phyloP scores from a whole-genome alignment of 2,888 invertebrate genomes.

The Calliphora vomitoria region DNA sequence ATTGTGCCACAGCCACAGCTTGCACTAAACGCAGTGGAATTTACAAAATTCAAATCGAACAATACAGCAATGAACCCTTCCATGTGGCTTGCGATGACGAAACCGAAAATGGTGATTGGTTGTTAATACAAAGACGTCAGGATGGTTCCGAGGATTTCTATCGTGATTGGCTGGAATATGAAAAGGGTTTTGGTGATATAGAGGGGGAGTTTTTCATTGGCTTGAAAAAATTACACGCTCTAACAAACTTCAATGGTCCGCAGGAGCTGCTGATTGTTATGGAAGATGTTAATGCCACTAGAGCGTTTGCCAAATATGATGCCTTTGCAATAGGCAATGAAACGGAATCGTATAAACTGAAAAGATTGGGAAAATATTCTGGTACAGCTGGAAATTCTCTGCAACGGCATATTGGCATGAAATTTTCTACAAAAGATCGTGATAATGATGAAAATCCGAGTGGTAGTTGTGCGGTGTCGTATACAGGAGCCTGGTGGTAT shows the following conservation, averaged over 20 bases:
- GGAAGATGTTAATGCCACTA: slow-evolving; percentile 12
- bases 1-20: slow-evolving; percentile 53
- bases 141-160: slow-evolving; percentile 44
- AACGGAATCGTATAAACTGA: slow-evolving; percentile 40
- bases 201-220: slow-evolving; percentile 50
- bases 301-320: slow-evolving; percentile 43
- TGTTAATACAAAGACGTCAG: slow-evolving; percentile 39
- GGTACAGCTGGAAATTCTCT: slow-evolving; percentile 55
- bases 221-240: slow-evolving; percentile 22
- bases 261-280: slow-evolving; percentile 43
- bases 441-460: slow-evolving; percentile 25
- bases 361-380: slow-evolving; percentile 50
- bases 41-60: slow-evolving; percentile 31
- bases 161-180: slow-evolving; percentile 43
- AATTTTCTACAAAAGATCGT: slow-evolving; percentile 48
- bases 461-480: slow-evolving; percentile 39
- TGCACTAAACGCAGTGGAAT: slow-evolving; percentile 51
- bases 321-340: slow-evolving; percentile 32
- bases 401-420: slow-evolving; percentile 24
- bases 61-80: slow-evolving; percentile 25
- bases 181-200: slow-evolving; percentile 43
- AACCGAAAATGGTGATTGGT: slow-evolving; percentile 47
- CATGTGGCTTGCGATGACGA: slow-evolving; percentile 27
- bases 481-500: slow-evolving; percentile 60
- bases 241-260: slow-evolving; percentile 33